Conservation (phyloP, 2,113 vertebrate genomes). For the Dolichotis patagonum region DNA sequence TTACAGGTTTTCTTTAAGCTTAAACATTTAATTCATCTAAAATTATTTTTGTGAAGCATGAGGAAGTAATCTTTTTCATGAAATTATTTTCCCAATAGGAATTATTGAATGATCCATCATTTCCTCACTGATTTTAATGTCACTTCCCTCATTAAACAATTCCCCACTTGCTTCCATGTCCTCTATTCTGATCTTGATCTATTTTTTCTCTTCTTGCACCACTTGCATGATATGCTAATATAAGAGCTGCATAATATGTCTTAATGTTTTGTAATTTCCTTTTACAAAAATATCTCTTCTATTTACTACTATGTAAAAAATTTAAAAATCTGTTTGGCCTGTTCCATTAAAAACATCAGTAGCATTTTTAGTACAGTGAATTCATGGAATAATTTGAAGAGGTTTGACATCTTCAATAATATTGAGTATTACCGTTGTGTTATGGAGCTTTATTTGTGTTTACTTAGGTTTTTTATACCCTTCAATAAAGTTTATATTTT, state of each 20-base stretch:
- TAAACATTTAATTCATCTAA: constrained; percentile 36
- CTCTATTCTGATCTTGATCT: neutral
- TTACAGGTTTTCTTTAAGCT: constrained; percentile 24
- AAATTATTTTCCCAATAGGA: constrained; percentile 5
- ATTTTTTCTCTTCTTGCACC: neutral
- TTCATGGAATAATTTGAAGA: constrained; percentile 27
- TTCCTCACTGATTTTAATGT: constrained; percentile 41
- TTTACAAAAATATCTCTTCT: constrained; percentile 17
- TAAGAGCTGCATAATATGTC: neutral
- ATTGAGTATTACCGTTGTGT: neutral
- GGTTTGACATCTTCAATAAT: constrained; percentile 23
- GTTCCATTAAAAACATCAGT: constrained; percentile 37
- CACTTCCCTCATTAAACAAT: neutral
- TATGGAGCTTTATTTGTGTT: neutral
- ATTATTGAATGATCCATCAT: constrained; percentile 16
- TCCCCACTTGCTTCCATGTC: neutral
- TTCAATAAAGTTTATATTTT: neutral
- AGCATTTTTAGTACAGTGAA: constrained; percentile 38
- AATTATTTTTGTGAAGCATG: constrained; percentile 8
- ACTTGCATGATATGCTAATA: constrained; percentile 16
- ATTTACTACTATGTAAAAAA: constrained; percentile 36
- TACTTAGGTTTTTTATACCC: constrained; percentile 6
- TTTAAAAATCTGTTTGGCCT: constrained; percentile 53
- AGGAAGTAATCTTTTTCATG: constrained; percentile 19
- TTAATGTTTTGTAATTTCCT: constrained; percentile 47